Conservation (phyloP, 2,888 invertebrate genomes). For the Heliconius erato region DNA sequence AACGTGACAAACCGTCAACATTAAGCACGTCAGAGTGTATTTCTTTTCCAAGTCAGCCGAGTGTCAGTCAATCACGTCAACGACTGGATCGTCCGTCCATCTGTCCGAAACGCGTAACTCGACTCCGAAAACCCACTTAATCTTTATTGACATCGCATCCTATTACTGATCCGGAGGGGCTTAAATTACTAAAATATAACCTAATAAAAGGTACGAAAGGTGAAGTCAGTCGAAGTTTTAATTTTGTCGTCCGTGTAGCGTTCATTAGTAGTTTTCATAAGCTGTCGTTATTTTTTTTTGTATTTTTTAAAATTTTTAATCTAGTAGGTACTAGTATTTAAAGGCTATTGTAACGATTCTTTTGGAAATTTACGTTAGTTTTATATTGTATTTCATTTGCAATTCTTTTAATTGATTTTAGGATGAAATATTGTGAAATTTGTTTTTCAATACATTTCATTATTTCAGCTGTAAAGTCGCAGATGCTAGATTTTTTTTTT, state of each 20-base stretch:
- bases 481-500: no score
- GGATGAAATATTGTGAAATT: no score
- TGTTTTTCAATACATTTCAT: no score
- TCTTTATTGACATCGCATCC: slow-evolving; percentile 62
- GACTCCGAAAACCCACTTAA: slow-evolving; percentile 62
- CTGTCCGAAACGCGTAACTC: slow-evolving; percentile 60
- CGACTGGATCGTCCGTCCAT: slow-evolving; percentile 59
- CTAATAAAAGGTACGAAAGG: not conserved
- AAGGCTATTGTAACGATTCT: no score
- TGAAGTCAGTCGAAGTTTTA: not conserved
- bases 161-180: slow-evolving; percentile 20
- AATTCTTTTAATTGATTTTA: no score
- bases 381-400: not conserved
- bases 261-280: slow-evolving; percentile 1
- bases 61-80: slow-evolving; percentile 60
- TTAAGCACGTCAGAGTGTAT: slow-evolving; percentile 24
- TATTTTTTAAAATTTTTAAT: no score
- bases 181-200: not conserved
- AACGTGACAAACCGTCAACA: slow-evolving; percentile 40
- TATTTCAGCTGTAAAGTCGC: no score
- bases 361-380: not conserved
- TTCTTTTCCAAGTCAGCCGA: slow-evolving; percentile 48
- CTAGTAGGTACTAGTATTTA: no score
- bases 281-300: not conserved
- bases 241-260: not conserved